These are phyloP conservation scores for Orthochromis malagaraziensis DNA, from an alignment of 2,113 vertebrate genomes.

Conservation along the genomic window DNA sequence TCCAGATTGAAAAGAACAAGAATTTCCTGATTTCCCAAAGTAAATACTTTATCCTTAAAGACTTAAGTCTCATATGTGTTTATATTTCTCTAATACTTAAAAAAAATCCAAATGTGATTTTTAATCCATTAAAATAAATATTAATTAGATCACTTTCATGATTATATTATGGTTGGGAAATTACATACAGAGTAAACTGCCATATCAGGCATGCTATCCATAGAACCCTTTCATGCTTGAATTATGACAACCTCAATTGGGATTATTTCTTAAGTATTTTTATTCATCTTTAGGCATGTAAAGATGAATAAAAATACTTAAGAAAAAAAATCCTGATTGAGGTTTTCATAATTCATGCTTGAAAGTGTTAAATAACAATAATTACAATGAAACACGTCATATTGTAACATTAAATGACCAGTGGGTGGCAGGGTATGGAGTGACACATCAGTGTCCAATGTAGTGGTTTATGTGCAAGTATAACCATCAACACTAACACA, in stretches of 20 bases:
- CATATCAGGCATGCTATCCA: background rate
- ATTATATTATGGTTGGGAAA: background rate
- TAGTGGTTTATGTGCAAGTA: background rate
- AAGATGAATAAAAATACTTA: background rate
- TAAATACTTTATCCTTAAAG: background rate
- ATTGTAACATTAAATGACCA: background rate
- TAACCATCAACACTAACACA: background rate
- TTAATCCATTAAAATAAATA: background rate
- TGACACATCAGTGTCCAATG: background rate
- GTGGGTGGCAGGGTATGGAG: background rate
- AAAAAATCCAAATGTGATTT: background rate
- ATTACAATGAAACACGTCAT: background rate
- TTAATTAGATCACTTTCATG: background rate
- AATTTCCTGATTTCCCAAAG: background rate
- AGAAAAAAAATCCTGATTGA: background rate
- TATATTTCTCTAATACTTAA: background rate
- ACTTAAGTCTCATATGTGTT: background rate
- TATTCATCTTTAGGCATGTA: background rate
- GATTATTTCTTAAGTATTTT: background rate
- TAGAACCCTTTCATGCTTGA: background rate
- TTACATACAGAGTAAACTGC: background rate
- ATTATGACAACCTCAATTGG: background rate
- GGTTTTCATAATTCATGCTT: background rate
- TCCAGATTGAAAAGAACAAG: background rate
- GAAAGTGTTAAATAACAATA: background rate